These are phyloP conservation scores for Diloba caeruleocephala DNA, from an alignment of 2,888 invertebrate species.

Conservation along the genomic window DNA sequence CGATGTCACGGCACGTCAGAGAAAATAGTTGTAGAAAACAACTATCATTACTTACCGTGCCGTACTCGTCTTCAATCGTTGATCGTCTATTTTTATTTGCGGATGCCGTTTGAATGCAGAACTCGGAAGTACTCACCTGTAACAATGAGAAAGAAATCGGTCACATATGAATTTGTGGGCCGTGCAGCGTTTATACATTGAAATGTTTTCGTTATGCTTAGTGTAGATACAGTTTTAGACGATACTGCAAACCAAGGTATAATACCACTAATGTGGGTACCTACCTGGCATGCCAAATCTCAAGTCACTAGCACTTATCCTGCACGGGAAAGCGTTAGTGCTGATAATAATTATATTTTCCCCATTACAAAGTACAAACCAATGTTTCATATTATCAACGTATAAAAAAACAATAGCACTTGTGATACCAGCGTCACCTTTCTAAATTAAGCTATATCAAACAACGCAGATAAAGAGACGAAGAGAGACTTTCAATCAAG, in stretches of 20 bases:
- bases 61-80: constrained; percentile 61
- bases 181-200: constrained; percentile 14
- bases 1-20: constrained; percentile 77
- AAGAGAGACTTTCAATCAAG: constrained; percentile 72
- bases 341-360: neutral
- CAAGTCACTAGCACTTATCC: too few relatives aligned
- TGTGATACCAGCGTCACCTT: constrained; percentile 24
- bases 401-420: constrained; percentile 4
- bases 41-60: constrained; percentile 74
- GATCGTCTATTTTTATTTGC: constrained; percentile 70
- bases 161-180: constrained; percentile 58
- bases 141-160: constrained; percentile 70
- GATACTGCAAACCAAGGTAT: too few relatives aligned
- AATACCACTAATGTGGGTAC: too few relatives aligned
- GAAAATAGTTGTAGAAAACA: constrained; percentile 79
- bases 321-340: too few relatives aligned
- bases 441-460: constrained; percentile 34
- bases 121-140: constrained; percentile 67
- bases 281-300: too few relatives aligned
- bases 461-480: constrained; percentile 53
- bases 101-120: constrained; percentile 69
- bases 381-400: neutral
- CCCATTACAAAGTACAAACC: neutral
- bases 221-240: constrained; percentile 2
- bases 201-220: constrained; percentile 8